These are phyloP conservation scores for Darevskia mixta DNA, from an alignment of 2,797 vertebrate genomes.

Conservation along the genomic window DNA sequence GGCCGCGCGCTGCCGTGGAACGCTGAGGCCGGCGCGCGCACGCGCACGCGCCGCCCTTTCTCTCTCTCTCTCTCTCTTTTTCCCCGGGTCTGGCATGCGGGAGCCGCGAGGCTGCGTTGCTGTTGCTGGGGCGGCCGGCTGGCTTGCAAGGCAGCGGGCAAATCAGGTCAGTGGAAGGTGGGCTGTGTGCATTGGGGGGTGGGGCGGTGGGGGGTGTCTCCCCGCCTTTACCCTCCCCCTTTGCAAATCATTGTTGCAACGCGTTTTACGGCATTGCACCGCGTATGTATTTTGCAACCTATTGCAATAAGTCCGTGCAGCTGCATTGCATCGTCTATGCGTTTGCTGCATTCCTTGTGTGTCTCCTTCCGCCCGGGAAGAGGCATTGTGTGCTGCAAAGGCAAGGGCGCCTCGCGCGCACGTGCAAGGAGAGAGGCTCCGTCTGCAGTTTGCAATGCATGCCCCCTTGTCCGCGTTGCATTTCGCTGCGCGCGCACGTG, in stretches of 20 bases:
- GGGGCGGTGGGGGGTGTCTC: background rate
- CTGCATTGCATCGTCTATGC: too few relatives aligned
- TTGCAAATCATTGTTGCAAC: too few relatives aligned
- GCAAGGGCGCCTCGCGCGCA: too few relatives aligned
- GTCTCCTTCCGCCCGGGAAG: too few relatives aligned
- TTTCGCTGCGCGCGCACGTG: too few relatives aligned
- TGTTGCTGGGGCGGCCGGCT: background rate
- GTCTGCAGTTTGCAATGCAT: too few relatives aligned
- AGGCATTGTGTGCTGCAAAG: too few relatives aligned
- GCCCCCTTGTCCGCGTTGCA: too few relatives aligned
- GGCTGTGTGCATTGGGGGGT: background rate
- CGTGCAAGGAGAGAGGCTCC: too few relatives aligned
- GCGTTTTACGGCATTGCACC: background rate
- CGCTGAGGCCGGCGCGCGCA: background rate
- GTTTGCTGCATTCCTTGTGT: too few relatives aligned
- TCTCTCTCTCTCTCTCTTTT: background rate
- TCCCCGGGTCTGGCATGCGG: background rate
- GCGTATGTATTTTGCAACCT: background rate
- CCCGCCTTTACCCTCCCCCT: background rate
- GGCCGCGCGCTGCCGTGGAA: background rate
- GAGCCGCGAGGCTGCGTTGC: background rate
- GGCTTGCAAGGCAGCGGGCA: background rate
- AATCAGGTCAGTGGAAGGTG: background rate
- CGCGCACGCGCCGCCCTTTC: background rate
- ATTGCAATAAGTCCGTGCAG: too few relatives aligned